Base-by-base conservation (phyloP, 2,113 vertebrate species). In the Petaurus breviceps region DNA sequence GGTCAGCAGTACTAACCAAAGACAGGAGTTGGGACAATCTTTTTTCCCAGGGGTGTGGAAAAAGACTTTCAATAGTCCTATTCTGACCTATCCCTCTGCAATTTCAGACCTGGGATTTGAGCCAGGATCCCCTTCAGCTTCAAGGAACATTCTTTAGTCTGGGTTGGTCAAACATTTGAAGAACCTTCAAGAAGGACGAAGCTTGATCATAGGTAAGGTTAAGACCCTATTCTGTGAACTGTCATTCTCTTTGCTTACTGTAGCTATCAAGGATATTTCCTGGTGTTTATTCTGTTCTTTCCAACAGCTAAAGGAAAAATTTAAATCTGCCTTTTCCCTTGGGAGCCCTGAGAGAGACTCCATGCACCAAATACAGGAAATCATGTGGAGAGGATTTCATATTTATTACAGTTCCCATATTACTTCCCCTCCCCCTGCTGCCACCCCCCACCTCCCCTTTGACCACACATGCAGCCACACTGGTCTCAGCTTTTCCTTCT, bases 241-340 rank as follows among this genome's bases (percentile, higher is more conserved):
- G 90, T n/a, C 54, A 46, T 37, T 51, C 25, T 24, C 51, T 49
- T 52, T 1, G 92, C 14, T 91, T 57, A 10, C 54, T 94, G 14
- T 51, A n/a, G 43, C 92, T 93, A 84, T 89, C 93, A 68, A 43
- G 61, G 95, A 49, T 95, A 95, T 96, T 68, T 93, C 68, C 25
- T 90, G 90, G 8, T 96, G 92, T 97, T 98, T 97, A 92, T 96
- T 92, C 92, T 96, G 50, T 90, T 95, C 92, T 94, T 95, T 93
- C 94, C 89, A 95, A 94, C 92, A 95, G 50, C 61, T 95, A 95
- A 93, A 97, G 92, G 94, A 98, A 92, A 96, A 92, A 89, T 92
- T 96, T 96, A 95, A 95, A 97, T 97, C 95, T 97, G 94, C 96
- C 94, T 90, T 97, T 98, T 98, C 96, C 97, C 95, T 92, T 89